These are phyloP conservation scores for Microcebus murinus DNA, from an alignment of 2,113 vertebrate species.

Conservation along the genomic window DNA sequence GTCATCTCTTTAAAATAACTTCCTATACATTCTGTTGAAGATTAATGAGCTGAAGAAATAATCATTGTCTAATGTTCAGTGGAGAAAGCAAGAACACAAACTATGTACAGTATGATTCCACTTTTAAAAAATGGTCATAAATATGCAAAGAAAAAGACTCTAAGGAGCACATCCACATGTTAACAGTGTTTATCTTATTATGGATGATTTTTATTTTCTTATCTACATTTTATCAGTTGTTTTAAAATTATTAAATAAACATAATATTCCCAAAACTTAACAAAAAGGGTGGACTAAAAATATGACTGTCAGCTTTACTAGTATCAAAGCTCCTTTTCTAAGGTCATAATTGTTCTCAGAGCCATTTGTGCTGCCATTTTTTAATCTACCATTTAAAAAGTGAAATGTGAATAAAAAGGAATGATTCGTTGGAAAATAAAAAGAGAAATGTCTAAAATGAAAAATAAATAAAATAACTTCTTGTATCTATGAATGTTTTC, in stretches of 20 bases:
- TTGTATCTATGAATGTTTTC: too few species aligned
- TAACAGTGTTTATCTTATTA: not conserved
- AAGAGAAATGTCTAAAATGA: not conserved
- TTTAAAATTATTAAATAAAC: not conserved
- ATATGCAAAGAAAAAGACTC: not conserved
- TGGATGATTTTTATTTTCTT: not conserved
- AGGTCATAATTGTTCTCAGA: not conserved
- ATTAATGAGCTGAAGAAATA: slow-evolving; percentile 11
- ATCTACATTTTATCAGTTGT: not conserved
- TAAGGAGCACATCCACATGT: not conserved
- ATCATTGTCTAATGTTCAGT: slow-evolving; percentile 31
- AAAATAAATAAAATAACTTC: too few species aligned
- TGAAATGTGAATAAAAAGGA: not conserved
- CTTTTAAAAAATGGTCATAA: not conserved
- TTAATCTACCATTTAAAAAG: not conserved
- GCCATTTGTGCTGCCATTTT: not conserved
- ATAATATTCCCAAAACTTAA: not conserved
- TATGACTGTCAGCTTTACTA: not conserved
- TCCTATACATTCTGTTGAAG: not conserved
- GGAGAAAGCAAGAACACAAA: not conserved
- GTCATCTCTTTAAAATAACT: too few species aligned
- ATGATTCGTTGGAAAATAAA: slow-evolving; percentile 24
- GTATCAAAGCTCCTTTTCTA: not conserved
- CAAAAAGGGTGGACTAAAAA: not conserved
- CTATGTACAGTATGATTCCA: not conserved